A percentile compares a stretch with the other conserved stretches of the same genome.
Conservation (phyloP, 1,140 invertebrate genomes). For the Theocolax elegans region DNA sequence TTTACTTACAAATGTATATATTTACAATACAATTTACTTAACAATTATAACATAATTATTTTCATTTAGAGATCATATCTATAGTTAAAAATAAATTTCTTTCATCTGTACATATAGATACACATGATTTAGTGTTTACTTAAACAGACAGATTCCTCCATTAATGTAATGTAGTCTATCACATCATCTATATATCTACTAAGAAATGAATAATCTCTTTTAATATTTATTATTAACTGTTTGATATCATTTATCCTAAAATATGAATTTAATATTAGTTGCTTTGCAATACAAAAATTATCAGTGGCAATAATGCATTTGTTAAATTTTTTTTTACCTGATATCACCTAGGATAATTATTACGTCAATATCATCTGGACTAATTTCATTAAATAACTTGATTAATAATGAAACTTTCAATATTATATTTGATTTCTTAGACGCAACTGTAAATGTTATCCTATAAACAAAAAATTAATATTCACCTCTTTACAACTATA, state of each 20-base stretch:
- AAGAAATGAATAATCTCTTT: conserved; percentile 52
- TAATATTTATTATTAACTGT: conserved; percentile 52
- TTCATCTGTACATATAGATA: conserved; percentile 2
- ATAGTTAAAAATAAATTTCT: neutral
- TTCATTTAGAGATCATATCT: conserved; percentile 14
- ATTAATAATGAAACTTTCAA: conserved; percentile 47
- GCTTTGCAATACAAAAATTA: neutral
- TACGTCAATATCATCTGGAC: conserved; percentile 46
- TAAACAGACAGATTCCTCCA: conserved; percentile 43
- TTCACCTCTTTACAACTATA: no score
- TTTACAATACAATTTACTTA: conserved; percentile 1
- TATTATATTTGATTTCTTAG: conserved; percentile 49
- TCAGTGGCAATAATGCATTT: conserved; percentile 6
- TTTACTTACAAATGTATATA: neutral
- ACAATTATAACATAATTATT: neutral
- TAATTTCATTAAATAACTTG: conserved; percentile 51
- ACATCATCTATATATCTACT: conserved; percentile 53
- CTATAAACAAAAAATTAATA: conserved; percentile 44
- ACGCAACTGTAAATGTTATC: conserved; percentile 47
- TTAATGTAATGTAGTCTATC: conserved; percentile 52
- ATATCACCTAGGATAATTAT: conserved; percentile 48
- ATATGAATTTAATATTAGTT: conserved; percentile 22
- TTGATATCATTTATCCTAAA: conserved; percentile 50
- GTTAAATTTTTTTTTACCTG: conserved; percentile 42
- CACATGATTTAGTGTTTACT: conserved; percentile 18